Conservation (phyloP, 37 sponge, comb jelly and placozoan species). For the Ianthella basta region DNA sequence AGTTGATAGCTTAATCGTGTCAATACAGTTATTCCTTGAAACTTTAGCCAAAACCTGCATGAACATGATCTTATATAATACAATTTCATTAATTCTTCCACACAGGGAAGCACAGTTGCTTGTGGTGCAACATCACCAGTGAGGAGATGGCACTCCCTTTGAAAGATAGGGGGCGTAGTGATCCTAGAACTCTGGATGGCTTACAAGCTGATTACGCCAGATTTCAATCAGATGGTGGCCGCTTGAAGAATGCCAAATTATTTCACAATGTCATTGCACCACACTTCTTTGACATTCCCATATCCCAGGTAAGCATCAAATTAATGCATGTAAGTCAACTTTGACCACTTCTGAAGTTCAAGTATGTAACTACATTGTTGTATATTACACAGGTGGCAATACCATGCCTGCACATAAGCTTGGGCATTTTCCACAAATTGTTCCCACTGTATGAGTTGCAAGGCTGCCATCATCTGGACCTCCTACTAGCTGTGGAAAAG, state of each 20-base stretch:
- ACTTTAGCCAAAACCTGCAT: no score
- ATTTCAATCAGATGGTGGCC: not conserved
- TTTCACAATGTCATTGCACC: not conserved
- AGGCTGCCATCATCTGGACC: not conserved
- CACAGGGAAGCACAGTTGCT: slow-evolving; percentile 7
- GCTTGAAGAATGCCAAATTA: not conserved
- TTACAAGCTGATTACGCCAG: not conserved
- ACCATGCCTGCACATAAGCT: slow-evolving; percentile 19
- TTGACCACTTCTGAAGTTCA: no score
- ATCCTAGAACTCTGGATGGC: slow-evolving; percentile 9
- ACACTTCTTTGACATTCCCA: not conserved
- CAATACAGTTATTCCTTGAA: no score
- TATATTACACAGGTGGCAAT: slow-evolving; percentile 4
- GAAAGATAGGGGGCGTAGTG: not conserved
- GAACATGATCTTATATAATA: no score
- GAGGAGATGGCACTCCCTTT: slow-evolving; percentile 8
- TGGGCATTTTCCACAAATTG: slow-evolving; percentile 5
- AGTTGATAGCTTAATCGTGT: no score
- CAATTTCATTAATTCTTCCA: no score
- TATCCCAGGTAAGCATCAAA: not conserved
- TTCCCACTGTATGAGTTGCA: not conserved
- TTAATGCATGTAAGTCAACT: no score
- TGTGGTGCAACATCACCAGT: not conserved
- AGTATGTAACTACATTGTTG: not conserved
- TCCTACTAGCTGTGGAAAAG: no score